A percentile compares a stretch with the other conserved stretches of the same genome.
Evolutionary conservation across 53 echinoderm and acorn worm genomes (phyloP).

Genomic region (Holothuria scabra): DNA sequence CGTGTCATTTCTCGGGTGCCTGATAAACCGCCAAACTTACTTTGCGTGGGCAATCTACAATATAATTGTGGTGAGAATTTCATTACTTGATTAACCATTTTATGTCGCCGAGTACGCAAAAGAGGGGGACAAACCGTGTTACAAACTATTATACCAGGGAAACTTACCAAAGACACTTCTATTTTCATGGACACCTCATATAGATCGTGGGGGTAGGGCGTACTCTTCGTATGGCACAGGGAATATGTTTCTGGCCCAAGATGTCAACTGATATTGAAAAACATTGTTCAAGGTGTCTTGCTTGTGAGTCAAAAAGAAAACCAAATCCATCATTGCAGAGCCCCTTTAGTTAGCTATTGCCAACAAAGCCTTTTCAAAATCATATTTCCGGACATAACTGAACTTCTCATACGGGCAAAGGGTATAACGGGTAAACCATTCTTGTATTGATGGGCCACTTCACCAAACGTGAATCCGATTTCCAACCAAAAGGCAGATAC

Average conservation of each 20-base stretch:
- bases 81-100: too few relatives aligned
- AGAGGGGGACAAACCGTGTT: too few relatives aligned
- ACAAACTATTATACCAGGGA: slow-evolving; percentile 6
- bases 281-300: background rate
- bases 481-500: slow-evolving; percentile 52
- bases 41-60: too few relatives aligned
- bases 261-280: background rate
- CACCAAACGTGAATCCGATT: slow-evolving; percentile 62
- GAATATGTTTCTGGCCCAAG: background rate
- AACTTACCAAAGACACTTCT: background rate
- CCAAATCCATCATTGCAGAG: slow-evolving; percentile 7
- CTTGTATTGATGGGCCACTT: slow-evolving; percentile 12
- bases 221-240: slow-evolving; percentile 9
- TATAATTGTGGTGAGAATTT: too few relatives aligned
- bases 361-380: slow-evolving; percentile 5
- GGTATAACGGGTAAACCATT: background rate
- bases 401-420: background rate
- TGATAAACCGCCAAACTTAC: too few relatives aligned
- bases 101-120: too few relatives aligned
- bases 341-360: background rate
- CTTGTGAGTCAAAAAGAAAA: background rate
- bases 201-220: background rate
- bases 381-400: background rate
- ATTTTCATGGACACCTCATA: slow-evolving; percentile 10
- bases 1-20: too few relatives aligned